Evolutionary conservation across 2,113 vertebrate species (phyloP).

Genomic region (Fukomys damarensis): DNA sequence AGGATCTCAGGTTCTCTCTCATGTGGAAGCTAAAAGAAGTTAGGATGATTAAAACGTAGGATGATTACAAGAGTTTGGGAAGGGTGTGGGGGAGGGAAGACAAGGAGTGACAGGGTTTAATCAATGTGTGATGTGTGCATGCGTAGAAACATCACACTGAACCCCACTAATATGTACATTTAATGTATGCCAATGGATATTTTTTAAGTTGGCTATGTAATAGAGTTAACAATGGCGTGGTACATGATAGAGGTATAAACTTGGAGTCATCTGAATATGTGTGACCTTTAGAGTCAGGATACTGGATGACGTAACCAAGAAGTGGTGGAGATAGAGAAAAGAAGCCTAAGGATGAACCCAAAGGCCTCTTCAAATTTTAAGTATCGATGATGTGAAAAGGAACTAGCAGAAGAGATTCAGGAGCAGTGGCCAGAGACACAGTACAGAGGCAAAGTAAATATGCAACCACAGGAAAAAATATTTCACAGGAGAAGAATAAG

Average conservation of each 20-base stretch:
- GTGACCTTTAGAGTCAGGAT: background rate
- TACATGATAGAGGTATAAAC: background rate
- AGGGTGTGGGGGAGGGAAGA: background rate
- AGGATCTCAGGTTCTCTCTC: background rate
- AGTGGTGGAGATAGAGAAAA: background rate
- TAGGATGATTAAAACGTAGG: background rate
- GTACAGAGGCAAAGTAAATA: background rate
- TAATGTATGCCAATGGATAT: background rate
- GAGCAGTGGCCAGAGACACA: background rate
- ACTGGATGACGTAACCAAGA: background rate
- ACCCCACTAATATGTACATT: background rate
- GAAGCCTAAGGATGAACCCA: background rate
- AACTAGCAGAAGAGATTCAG: background rate
- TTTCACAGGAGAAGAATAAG: background rate
- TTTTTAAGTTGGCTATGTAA: background rate
- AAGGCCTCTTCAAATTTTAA: background rate
- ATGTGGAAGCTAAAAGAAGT: background rate
- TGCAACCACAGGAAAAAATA: background rate
- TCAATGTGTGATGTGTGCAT: background rate
- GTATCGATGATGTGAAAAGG: background rate
- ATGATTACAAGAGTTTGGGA: background rate
- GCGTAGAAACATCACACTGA: background rate
- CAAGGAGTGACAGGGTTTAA: background rate
- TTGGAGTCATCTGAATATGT: background rate
- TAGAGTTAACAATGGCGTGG: background rate